Conservation (phyloP, 2,113 vertebrate genomes). For the Oryzias woworae region DNA sequence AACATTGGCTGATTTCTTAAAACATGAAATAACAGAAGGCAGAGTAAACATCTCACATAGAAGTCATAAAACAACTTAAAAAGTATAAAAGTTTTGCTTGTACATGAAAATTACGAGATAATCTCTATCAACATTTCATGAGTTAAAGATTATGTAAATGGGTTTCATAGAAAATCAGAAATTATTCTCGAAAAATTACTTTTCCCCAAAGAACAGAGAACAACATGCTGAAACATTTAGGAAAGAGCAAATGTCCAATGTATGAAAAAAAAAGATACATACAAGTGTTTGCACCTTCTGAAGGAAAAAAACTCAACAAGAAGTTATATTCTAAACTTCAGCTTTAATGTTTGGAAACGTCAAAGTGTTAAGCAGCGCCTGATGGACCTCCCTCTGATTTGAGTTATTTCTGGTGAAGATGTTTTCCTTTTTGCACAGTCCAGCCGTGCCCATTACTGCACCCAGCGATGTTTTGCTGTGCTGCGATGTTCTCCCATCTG, state of each 20-base stretch:
- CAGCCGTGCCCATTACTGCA: slow-evolving; percentile 42
- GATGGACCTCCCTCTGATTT: slow-evolving; percentile 22
- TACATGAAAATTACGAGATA: too few species aligned
- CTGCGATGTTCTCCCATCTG: slow-evolving; percentile 79
- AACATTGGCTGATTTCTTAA: too few species aligned
- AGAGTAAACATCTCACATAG: too few species aligned
- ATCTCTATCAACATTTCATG: too few species aligned
- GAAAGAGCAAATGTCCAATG: neutral
- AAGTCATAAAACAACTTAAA: too few species aligned
- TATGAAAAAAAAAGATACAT: slow-evolving; percentile 9
- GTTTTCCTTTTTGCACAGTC: slow-evolving; percentile 49
- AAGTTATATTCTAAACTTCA: slow-evolving; percentile 5
- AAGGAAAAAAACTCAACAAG: slow-evolving; percentile 12
- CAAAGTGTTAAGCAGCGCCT: slow-evolving; percentile 7
- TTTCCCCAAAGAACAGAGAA: too few species aligned
- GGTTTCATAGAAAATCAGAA: too few species aligned
- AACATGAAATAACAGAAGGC: too few species aligned
- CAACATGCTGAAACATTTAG: too few species aligned
- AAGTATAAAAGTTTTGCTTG: too few species aligned
- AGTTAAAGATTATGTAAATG: too few species aligned
- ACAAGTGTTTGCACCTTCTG: neutral
- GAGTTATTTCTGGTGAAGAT: slow-evolving; percentile 32
- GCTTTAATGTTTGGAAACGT: slow-evolving; percentile 10
- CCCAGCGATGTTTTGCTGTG: slow-evolving; percentile 62
- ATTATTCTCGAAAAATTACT: too few species aligned